Evolutionary conservation across 2,113 vertebrate species (phyloP).

Genomic region (Tyto alba): DNA sequence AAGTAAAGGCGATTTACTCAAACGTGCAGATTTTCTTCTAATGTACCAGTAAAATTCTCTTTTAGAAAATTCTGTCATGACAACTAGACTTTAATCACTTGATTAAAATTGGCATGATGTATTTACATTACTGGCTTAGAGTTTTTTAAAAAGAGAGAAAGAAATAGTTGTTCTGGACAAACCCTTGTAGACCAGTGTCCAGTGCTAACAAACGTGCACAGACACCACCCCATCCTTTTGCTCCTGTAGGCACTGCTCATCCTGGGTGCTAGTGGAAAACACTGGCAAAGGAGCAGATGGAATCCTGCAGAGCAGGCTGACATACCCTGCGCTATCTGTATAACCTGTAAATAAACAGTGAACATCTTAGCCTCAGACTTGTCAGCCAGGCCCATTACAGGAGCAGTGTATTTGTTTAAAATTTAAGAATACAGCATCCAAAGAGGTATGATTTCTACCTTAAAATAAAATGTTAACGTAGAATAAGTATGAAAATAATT

Average conservation of each 20-base stretch:
- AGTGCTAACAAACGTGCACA: neutral
- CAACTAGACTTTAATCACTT: neutral
- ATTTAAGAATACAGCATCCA: neutral
- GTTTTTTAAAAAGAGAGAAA: neutral
- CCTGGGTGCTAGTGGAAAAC: neutral
- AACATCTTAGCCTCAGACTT: neutral
- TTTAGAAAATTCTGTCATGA: neutral
- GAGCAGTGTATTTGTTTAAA: neutral
- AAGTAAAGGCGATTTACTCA: neutral
- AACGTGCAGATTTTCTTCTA: neutral
- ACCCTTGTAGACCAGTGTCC: neutral
- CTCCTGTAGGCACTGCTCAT: neutral
- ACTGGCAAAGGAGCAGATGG: neutral
- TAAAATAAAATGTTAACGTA: neutral
- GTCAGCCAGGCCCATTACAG: neutral
- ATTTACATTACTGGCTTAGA: neutral
- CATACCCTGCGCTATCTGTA: neutral
- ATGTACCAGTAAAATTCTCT: neutral
- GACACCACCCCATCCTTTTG: accelerated
- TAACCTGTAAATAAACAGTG: neutral
- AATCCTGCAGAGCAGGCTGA: neutral
- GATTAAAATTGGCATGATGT: neutral
- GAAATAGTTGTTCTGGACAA: neutral
- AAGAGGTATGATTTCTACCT: neutral
- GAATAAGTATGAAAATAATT: neutral